A percentile compares a stretch with the other conserved stretches of the same genome.
These are phyloP conservation scores for Myotis brandtii DNA, from an alignment of 2,113 vertebrate genomes.

Conservation along the genomic window DNA sequence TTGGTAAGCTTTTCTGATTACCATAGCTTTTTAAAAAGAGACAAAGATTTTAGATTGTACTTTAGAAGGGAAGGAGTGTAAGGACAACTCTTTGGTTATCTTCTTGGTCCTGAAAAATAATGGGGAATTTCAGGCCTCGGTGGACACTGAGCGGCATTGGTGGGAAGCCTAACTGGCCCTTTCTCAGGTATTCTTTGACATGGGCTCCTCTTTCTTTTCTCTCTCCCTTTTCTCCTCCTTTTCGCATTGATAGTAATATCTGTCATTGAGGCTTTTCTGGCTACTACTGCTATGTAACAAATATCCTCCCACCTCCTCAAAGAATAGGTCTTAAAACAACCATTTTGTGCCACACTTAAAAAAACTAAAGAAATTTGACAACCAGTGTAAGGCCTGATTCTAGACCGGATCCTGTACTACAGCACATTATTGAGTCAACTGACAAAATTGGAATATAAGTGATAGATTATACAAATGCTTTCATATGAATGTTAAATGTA, in stretches of 20 bases:
- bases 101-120: conserved; percentile 25
- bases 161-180: neutral
- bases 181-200: neutral
- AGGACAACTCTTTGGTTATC: neutral
- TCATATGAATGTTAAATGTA: conserved; percentile 10
- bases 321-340: neutral
- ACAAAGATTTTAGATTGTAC: neutral
- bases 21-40: neutral
- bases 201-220: neutral
- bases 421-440: neutral
- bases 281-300: neutral
- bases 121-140: neutral
- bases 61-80: neutral
- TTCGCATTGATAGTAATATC: neutral
- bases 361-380: neutral
- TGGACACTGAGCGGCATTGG: neutral
- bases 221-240: neutral
- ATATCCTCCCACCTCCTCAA: neutral
- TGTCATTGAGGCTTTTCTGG: neutral
- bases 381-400: neutral
- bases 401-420: neutral
- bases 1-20: conserved; percentile 15
- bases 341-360: neutral
- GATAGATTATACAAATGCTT: neutral
- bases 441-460: neutral